A percentile compares a stretch with the other conserved stretches of the same genome.
Evolutionary conservation across 2,113 vertebrate species (phyloP).

Genomic region (Periophthalmus modestus): DNA sequence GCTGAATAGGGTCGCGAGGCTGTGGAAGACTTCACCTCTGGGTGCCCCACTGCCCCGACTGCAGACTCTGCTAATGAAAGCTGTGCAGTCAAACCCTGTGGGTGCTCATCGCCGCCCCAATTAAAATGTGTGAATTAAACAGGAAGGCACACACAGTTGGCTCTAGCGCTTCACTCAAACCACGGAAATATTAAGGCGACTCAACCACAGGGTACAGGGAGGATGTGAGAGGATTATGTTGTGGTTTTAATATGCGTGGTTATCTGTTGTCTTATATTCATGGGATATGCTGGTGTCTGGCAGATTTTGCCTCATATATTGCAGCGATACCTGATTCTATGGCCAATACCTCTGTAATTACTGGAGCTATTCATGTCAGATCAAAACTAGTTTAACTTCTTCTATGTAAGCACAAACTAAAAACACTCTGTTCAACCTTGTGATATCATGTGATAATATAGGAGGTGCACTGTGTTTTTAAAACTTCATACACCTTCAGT

Average conservation of each 20-base stretch:
- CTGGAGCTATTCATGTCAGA: background rate
- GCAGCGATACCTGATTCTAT: background rate
- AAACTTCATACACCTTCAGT: too few species aligned
- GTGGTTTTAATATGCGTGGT: background rate
- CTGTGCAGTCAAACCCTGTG: conserved; percentile 56
- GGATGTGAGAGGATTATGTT: background rate
- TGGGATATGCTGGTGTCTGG: background rate
- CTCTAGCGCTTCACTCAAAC: conserved; percentile 33
- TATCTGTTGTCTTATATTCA: background rate
- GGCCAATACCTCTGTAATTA: background rate
- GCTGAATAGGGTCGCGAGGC: conserved; percentile 55
- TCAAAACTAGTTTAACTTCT: background rate
- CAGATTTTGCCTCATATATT: background rate
- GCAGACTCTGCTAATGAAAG: conserved; percentile 70
- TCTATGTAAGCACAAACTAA: too few species aligned
- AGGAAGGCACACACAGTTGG: conserved; percentile 57
- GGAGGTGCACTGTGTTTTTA: too few species aligned
- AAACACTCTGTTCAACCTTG: too few species aligned
- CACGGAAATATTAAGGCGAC: conserved; percentile 16
- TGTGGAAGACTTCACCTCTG: conserved; percentile 57
- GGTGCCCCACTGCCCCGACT: conserved; percentile 49
- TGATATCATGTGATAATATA: too few species aligned
- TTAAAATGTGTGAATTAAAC: conserved; percentile 79
- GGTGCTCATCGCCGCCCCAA: conserved; percentile 60
- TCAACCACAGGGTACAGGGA: background rate